These are phyloP conservation scores for Andrena bicolor DNA, from an alignment of 2,888 invertebrate genomes.

Conservation along the genomic window DNA sequence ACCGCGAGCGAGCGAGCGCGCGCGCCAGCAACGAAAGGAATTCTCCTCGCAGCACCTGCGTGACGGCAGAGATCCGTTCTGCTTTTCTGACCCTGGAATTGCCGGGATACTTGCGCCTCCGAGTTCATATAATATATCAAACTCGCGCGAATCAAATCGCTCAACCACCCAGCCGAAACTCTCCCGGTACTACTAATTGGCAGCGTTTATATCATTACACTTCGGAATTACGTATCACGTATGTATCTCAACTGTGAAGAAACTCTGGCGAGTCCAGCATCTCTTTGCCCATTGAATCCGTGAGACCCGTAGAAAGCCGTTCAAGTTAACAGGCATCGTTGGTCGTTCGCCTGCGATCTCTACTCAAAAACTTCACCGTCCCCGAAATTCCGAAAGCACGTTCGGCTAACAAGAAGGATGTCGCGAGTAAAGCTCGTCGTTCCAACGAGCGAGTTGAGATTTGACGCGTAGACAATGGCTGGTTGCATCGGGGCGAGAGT, in stretches of 20 bases:
- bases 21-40: slow-evolving; percentile 3
- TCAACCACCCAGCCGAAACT: slow-evolving; percentile 1
- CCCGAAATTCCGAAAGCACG: background rate
- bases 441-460: slow-evolving; percentile 74
- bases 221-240: too few species aligned
- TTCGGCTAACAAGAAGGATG: background rate
- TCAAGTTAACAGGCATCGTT: too few species aligned
- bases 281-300: too few species aligned
- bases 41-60: background rate
- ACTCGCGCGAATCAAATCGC: slow-evolving; percentile 16
- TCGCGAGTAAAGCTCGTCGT: slow-evolving; percentile 16
- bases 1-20: background rate
- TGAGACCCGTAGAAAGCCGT: too few species aligned
- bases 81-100: slow-evolving; percentile 10
- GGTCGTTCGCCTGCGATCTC: too few species aligned
- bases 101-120: slow-evolving; percentile 5
- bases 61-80: slow-evolving; percentile 41
- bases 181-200: background rate
- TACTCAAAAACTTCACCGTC: too few species aligned
- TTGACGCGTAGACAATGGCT: slow-evolving; percentile 83
- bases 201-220: too few species aligned
- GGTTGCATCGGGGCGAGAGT: slow-evolving; percentile 69
- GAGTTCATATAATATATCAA: slow-evolving; percentile 13
- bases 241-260: too few species aligned
- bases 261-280: too few species aligned